Conservation (phyloP, 2,113 vertebrate genomes). For the Thermophis baileyi region DNA sequence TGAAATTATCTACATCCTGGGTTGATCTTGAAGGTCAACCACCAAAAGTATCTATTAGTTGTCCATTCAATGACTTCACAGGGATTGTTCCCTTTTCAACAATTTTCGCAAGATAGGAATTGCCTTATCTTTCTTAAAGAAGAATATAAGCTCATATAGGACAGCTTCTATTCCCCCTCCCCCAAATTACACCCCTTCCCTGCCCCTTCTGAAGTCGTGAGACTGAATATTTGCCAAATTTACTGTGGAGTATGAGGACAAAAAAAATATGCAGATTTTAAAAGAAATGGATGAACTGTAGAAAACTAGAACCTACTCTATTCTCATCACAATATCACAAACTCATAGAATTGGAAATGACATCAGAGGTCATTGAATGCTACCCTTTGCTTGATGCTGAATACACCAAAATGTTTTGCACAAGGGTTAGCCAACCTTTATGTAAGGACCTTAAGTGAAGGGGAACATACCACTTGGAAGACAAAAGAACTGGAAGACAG, state of each 20-base stretch:
- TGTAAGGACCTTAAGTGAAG: neutral
- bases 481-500: neutral
- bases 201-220: neutral
- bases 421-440: neutral
- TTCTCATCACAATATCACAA: no score
- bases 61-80: constrained; percentile 42
- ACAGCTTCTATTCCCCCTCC: neutral
- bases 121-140: constrained; percentile 19
- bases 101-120: constrained; percentile 35
- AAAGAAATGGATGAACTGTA: neutral
- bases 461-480: neutral
- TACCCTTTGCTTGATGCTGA: neutral
- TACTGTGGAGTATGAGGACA: neutral
- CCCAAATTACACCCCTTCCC: constrained; percentile 14
- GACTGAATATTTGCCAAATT: neutral
- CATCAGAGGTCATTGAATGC: neutral
- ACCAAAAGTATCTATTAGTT: constrained; percentile 47
- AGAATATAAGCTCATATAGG: constrained; percentile 3
- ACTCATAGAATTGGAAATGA: neutral
- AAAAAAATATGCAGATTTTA: neutral
- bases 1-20: constrained; percentile 55
- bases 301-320: neutral
- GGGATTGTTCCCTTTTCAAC: constrained; percentile 40
- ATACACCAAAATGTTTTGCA: neutral
- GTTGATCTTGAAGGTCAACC: constrained; percentile 61